Evolutionary conservation across 2,888 invertebrate species (phyloP), one percentile per base, ranked within the genome.

Genomic region (Drosophila aldrichi): DNA sequence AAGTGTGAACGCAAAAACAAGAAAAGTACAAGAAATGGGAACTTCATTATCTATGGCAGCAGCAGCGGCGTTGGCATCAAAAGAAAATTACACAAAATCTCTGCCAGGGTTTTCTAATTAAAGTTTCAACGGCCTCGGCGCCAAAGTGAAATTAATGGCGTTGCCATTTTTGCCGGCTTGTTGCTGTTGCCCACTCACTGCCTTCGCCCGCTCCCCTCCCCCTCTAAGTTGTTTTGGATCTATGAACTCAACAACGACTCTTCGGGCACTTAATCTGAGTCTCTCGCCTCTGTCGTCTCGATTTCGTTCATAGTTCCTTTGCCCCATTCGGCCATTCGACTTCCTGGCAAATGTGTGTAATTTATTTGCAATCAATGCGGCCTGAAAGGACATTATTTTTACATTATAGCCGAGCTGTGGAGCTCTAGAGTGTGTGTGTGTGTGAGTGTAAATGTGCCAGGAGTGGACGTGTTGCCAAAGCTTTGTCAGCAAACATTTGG

Each of bases 301-400:
- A 48, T 63, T 38, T 76, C 55, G 20, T 49, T 38, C 49, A 8
- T 32, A 49, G 44, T 64, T 46, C 36, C 16, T 52, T 49, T 49
- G 29, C 48, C 57, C 36, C 56, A 40, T 44, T 44, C 52, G 49
- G 60, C 60, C 51, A 58, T 18, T 32, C 40, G n/a, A 16, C 40
- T 34, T 25, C 25, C 64, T 64, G 70, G 66, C 72, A 79, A 75
- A 77, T 88, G 74, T 86, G 70, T 81, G 84, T 88, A 84, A 85
- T 85, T 89, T 85, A 85, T 85, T 85, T 89, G 84, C 89, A 89
- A 85, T 85, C 84, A 89, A 85, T 85, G 86, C 82, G 80, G 87
- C 86, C 88, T 61, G 60, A 76, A 74, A 82, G 78, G 87, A 83
- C 88, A 88, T 86, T 86, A 88, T 86, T 86, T 86, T 83, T 74